Percentiles rank a stretch among this genome's conserved stretches.
phyloP scores from a whole-genome alignment of 2,797 vertebrate species.

The Limnodromus scolopaceus region DNA sequence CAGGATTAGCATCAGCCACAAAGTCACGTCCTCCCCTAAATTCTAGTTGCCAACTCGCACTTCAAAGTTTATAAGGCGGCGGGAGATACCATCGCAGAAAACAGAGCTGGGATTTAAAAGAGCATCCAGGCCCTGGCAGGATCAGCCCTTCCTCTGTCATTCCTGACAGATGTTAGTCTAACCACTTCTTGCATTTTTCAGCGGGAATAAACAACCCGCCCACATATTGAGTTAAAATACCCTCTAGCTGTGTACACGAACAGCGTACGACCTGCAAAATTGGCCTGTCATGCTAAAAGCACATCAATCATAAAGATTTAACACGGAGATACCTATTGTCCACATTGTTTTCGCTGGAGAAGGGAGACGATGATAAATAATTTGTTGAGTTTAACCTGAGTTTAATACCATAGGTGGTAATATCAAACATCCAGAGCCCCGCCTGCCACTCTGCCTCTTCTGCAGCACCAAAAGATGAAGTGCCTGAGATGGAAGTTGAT shows the following conservation, averaged over 20 bases:
- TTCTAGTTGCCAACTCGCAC: background rate
- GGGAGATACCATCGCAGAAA: background rate
- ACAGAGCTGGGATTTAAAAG: background rate
- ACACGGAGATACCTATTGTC: background rate
- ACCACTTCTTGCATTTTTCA: background rate
- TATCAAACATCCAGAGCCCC: background rate
- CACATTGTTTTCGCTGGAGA: background rate
- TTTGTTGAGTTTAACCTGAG: background rate
- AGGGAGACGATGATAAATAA: background rate
- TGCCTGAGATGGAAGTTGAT: constrained; percentile 36
- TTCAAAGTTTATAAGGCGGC: fast-evolving
- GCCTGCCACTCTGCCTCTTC: constrained; percentile 22
- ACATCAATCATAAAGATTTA: background rate
- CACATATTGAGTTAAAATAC: background rate
- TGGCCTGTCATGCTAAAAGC: constrained; percentile 31
- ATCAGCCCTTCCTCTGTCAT: background rate
- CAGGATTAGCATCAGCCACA: background rate
- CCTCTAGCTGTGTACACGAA: background rate
- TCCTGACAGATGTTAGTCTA: constrained; percentile 18
- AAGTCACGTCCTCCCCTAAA: background rate
- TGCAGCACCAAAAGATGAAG: background rate
- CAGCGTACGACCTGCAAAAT: background rate
- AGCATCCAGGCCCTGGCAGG: background rate
- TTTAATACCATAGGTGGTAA: background rate
- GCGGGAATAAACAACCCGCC: constrained; percentile 17